Evolutionary conservation across 2,113 vertebrate species (phyloP).

Genomic region (Antennarius striatus): DNA sequence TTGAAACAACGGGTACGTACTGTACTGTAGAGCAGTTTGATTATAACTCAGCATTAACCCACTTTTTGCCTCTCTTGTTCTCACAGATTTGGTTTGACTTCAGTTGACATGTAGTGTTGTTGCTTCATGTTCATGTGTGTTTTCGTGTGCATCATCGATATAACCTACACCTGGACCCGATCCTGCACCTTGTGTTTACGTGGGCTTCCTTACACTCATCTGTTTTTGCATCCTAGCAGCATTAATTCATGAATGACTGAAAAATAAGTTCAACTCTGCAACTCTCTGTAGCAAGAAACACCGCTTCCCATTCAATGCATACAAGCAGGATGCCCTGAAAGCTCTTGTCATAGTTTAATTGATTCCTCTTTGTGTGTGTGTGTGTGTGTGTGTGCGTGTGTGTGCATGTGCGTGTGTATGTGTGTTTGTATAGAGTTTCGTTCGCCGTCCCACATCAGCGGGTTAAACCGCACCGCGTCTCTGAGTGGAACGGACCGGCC

Average conservation of each 20-base stretch:
- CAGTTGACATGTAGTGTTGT: neutral
- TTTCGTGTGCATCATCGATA: conserved; percentile 1
- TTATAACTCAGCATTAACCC: neutral
- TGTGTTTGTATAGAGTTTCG: conserved; percentile 82
- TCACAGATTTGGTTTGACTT: neutral
- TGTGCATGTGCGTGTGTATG: too few relatives aligned
- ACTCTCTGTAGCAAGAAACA: too few relatives aligned
- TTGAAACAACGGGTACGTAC: neutral
- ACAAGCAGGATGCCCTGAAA: too few relatives aligned
- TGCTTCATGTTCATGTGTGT: conserved; percentile 3
- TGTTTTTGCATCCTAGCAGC: conserved; percentile 6
- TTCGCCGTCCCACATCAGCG: conserved; percentile 84
- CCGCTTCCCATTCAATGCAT: too few relatives aligned
- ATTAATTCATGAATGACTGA: neutral
- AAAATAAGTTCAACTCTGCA: too few relatives aligned
- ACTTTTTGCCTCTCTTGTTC: neutral
- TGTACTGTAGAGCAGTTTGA: neutral
- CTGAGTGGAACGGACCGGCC: conserved; percentile 84
- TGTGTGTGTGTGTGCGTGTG: neutral
- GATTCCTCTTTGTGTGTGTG: conserved; percentile 5
- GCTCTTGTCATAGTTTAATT: too few relatives aligned
- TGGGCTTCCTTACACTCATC: neutral
- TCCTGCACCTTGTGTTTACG: conserved; percentile 26
- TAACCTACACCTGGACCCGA: conserved; percentile 16
- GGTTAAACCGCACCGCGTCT: conserved; percentile 88